A percentile compares a stretch with the other conserved stretches of the same genome.
Conservation (phyloP, 2,888 invertebrate species). For the Halocaridina rubra region DNA sequence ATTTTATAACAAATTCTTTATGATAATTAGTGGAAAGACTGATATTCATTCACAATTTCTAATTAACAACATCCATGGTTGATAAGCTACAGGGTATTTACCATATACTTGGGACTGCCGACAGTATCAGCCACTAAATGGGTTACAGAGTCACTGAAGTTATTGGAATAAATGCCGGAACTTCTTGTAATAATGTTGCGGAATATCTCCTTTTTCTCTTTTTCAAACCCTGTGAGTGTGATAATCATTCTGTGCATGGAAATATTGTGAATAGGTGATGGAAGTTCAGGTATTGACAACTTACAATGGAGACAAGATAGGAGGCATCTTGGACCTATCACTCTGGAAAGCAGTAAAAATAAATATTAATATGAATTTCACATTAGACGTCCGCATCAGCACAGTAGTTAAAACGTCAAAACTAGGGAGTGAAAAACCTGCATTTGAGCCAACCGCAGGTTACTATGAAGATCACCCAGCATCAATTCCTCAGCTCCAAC, state of each 20-base stretch:
- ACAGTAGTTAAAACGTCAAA: too few relatives aligned
- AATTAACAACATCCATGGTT: too few relatives aligned
- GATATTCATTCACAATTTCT: too few relatives aligned
- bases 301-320: constrained; percentile 79
- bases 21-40: too few relatives aligned
- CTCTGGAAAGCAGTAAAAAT: constrained; percentile 71
- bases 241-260: constrained; percentile 82
- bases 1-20: too few relatives aligned
- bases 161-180: constrained; percentile 68
- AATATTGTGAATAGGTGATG: constrained; percentile 82
- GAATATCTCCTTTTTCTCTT: constrained; percentile 48
- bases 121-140: constrained; percentile 85
- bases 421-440: too few relatives aligned
- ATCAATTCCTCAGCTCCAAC: too few relatives aligned
- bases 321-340: constrained; percentile 86
- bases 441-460: too few relatives aligned
- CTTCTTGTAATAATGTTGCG: constrained; percentile 65
- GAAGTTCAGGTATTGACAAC: constrained; percentile 79
- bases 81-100: too few relatives aligned
- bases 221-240: constrained; percentile 73
- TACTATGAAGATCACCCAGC: too few relatives aligned
- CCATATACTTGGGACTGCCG: constrained; percentile 65
- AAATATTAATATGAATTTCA: too few relatives aligned
- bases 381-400: too few relatives aligned
- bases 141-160: constrained; percentile 74